Evolutionary conservation across 2,888 invertebrate species (phyloP).

Genomic region (Oasisia sp.): DNA sequence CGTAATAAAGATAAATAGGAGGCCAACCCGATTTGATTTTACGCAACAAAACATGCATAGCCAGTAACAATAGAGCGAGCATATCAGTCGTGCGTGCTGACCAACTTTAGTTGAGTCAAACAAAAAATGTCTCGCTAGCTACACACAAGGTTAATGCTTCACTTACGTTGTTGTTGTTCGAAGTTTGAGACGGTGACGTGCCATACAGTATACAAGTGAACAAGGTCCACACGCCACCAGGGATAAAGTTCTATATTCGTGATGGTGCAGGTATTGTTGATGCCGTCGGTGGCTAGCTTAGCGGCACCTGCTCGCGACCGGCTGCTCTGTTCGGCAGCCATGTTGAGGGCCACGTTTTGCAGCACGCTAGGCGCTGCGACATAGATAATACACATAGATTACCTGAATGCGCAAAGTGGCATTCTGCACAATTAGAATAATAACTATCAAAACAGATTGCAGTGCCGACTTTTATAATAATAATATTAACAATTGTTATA

Average conservation of each 20-base stretch:
- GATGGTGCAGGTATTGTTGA: neutral
- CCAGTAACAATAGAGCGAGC: too few species aligned
- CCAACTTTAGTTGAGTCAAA: too few species aligned
- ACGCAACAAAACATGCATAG: too few species aligned
- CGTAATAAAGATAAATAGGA: too few species aligned
- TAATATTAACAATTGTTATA: neutral
- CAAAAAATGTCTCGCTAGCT: too few species aligned
- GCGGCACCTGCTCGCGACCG: neutral
- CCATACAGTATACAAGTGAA: neutral
- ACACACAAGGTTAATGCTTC: neutral
- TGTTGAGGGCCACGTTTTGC: neutral
- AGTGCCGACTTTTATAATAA: neutral
- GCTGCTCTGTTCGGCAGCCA: neutral
- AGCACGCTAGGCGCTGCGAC: neutral
- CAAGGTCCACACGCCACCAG: conserved; percentile 1
- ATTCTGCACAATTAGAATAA: neutral
- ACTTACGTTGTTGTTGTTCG: neutral
- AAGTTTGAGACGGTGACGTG: neutral
- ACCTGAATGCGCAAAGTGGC: neutral
- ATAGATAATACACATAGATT: neutral
- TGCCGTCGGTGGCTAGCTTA: neutral
- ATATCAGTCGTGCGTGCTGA: too few species aligned
- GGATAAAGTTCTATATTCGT: neutral
- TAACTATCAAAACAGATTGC: neutral
- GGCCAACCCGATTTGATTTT: too few species aligned